Percentiles rank a stretch among this genome's conserved stretches.
These are phyloP conservation scores for Rhyacophila evoluta DNA, from an alignment of 2,888 invertebrate species.

Conservation along the genomic window DNA sequence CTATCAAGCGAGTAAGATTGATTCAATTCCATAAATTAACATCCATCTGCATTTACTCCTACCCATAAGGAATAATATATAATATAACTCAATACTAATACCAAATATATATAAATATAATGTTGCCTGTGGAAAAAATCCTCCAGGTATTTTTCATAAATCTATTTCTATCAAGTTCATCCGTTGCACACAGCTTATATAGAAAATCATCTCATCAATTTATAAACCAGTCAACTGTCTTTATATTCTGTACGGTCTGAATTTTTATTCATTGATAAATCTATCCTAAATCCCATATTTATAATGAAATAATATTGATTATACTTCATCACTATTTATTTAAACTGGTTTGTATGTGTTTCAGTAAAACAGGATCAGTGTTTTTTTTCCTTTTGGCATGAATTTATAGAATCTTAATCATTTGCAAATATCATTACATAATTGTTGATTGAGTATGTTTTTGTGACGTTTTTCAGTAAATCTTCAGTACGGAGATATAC, in stretches of 20 bases:
- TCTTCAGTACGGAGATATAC: not conserved
- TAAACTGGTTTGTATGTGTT: slow-evolving; percentile 11
- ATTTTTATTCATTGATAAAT: not conserved
- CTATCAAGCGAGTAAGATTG: too few relatives aligned
- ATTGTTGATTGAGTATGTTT: not conserved
- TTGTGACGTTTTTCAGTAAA: slow-evolving; percentile 22
- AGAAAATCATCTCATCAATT: not conserved
- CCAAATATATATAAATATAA: too few relatives aligned
- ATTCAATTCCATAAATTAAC: too few relatives aligned
- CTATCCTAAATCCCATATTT: not conserved
- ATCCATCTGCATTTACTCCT: too few relatives aligned
- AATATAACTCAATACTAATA: too few relatives aligned
- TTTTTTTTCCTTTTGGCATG: slow-evolving; percentile 15
- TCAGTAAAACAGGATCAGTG: not conserved
- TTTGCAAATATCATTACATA: not conserved
- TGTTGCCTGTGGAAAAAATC: too few relatives aligned
- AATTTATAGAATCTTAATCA: not conserved
- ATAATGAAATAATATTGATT: not conserved
- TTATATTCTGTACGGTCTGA: not conserved
- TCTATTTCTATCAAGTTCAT: not conserved
- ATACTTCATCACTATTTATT: not conserved
- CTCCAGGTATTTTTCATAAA: not conserved
- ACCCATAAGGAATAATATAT: too few relatives aligned
- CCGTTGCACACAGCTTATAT: not conserved
- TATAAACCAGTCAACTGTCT: not conserved